Evolutionary conservation across 2,888 invertebrate species (phyloP).

Genomic region (Drosophila formosana): DNA sequence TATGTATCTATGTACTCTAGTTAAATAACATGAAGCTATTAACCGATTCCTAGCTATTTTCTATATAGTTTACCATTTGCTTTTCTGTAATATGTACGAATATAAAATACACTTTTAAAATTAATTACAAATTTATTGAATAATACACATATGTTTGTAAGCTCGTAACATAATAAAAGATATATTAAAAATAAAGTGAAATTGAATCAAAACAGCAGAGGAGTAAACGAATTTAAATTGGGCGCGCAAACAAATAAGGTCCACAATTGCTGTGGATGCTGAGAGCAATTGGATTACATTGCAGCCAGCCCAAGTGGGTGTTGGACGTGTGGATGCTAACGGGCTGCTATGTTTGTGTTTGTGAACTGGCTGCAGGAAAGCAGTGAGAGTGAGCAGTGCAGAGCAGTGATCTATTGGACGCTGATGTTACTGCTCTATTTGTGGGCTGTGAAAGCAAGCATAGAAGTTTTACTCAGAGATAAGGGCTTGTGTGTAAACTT

Average conservation of each 20-base stretch:
- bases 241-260: background rate
- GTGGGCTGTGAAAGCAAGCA: background rate
- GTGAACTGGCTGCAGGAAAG: background rate
- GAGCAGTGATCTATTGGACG: background rate
- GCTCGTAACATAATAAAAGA: conserved; percentile 10
- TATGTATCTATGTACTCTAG: conserved; percentile 7
- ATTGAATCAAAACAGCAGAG: background rate
- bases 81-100: conserved; percentile 11
- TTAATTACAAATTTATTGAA: conserved; percentile 11
- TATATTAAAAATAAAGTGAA: conserved; percentile 16
- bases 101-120: conserved; percentile 14
- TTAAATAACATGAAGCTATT: conserved; percentile 15
- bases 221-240: background rate
- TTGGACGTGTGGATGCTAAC: background rate
- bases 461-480: background rate
- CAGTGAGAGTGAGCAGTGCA: background rate
- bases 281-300: background rate
- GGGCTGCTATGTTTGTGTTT: background rate
- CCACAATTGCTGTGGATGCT: background rate
- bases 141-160: conserved; percentile 15
- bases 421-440: background rate
- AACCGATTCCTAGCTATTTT: conserved; percentile 25
- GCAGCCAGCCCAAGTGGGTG: background rate
- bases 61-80: conserved; percentile 9
- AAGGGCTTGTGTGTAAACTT: background rate